These are phyloP conservation scores for Argya squamiceps DNA, from an alignment of 2,797 vertebrate genomes.

Conservation along the genomic window DNA sequence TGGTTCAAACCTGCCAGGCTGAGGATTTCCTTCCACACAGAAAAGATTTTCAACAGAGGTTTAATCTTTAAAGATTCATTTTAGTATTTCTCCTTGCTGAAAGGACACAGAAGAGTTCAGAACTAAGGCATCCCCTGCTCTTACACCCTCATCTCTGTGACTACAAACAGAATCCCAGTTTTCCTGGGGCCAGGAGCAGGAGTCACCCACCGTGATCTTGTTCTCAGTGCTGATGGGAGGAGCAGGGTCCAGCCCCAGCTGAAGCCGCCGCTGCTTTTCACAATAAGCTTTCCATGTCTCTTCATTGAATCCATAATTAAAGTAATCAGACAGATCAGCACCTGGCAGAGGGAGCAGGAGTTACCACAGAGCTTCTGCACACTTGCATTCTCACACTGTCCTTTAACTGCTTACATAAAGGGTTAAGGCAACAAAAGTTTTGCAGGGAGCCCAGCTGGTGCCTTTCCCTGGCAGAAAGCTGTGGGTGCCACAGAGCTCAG, in stretches of 20 bases:
- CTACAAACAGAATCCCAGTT: not conserved
- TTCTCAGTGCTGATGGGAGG: conserved; percentile 69
- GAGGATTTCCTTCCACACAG: not conserved
- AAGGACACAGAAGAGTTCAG: not conserved
- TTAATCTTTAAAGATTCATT: not conserved
- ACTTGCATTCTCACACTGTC: not conserved
- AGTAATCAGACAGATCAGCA: conserved; percentile 81
- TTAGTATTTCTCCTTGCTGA: not conserved
- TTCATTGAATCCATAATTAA: conserved; percentile 82
- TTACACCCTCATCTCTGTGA: not conserved
- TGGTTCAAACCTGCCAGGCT: not conserved
- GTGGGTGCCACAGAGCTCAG: not conserved
- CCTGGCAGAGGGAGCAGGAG: conserved; percentile 48
- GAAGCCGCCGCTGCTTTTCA: conserved; percentile 78
- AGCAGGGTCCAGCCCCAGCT: conserved; percentile 74
- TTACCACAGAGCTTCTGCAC: not conserved
- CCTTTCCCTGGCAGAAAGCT: not conserved
- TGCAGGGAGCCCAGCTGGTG: not conserved
- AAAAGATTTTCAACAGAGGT: not conserved
- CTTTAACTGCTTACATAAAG: not conserved
- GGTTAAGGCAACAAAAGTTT: not conserved
- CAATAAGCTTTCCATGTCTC: conserved; percentile 82
- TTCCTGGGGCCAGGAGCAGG: not conserved
- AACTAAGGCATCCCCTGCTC: not conserved
- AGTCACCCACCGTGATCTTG: conserved; percentile 71